Evolutionary conservation across 2,888 invertebrate genomes (phyloP).

Genomic region (Dione juno): DNA sequence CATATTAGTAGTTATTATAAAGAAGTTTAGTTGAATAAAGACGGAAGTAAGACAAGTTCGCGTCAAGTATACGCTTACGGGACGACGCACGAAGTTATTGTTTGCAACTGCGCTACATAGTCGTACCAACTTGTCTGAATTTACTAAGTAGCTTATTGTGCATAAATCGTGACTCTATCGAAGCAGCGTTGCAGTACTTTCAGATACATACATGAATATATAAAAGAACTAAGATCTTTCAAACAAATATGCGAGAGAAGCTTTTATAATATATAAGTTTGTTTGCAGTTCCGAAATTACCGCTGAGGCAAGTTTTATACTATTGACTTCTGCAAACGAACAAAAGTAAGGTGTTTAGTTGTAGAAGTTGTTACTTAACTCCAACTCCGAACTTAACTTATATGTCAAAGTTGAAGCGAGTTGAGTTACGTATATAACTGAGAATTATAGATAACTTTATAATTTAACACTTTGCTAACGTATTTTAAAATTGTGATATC

Average conservation of each 20-base stretch:
- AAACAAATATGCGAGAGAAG: not conserved
- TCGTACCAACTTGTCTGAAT: not conserved
- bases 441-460: not conserved
- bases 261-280: no score
- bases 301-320: not conserved
- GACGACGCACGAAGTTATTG: not conserved
- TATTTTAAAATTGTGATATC: no score
- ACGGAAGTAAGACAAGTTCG: not conserved
- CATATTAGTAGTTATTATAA: no score
- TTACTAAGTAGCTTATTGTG: not conserved
- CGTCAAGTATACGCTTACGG: no score
- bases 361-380: not conserved
- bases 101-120: not conserved
- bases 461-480: no score
- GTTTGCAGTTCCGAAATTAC: not conserved
- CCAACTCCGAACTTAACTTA: not conserved
- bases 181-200: no score
- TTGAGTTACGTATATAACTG: not conserved
- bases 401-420: slow-evolving; percentile 1
- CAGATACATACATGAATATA: not conserved
- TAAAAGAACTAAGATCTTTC: not conserved
- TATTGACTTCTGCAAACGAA: not conserved
- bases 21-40: not conserved
- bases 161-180: no score
- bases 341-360: not conserved